A percentile compares a stretch with the other conserved stretches of the same genome.
These are phyloP conservation scores for Zoanthus gigantus DNA, from an alignment of 92 coral and sea anemone species.

Conservation along the genomic window DNA sequence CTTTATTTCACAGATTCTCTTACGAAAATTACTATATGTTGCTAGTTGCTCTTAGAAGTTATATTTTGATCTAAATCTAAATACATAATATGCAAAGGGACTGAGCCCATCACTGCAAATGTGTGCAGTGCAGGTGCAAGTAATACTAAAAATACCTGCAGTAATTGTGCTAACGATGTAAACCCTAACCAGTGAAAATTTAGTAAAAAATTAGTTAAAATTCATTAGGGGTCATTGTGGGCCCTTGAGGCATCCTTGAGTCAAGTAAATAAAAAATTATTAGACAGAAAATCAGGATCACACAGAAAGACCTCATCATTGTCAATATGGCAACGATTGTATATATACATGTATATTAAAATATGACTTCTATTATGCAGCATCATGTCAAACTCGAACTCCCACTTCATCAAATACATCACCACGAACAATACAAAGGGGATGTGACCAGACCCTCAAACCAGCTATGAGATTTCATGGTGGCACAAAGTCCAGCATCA, in stretches of 20 bases:
- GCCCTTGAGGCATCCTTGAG: constrained; percentile 8
- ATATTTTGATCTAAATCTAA: constrained; percentile 28
- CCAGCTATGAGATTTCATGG: too few relatives aligned
- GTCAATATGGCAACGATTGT: not conserved
- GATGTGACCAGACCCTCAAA: too few relatives aligned
- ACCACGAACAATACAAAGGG: too few relatives aligned
- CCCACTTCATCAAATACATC: too few relatives aligned
- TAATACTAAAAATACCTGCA: not conserved
- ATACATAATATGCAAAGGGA: constrained; percentile 3
- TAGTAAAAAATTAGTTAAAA: not conserved
- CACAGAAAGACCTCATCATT: constrained; percentile 34
- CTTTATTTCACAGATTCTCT: constrained; percentile 25
- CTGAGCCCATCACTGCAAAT: constrained; percentile 4
- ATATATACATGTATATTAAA: too few relatives aligned
- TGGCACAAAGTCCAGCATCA: too few relatives aligned
- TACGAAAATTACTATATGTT: constrained; percentile 18
- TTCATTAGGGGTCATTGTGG: not conserved
- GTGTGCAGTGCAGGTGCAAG: too few relatives aligned
- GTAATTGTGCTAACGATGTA: not conserved
- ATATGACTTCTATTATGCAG: too few relatives aligned
- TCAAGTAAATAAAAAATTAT: not conserved
- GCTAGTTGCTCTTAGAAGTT: constrained; percentile 34
- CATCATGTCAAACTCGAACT: too few relatives aligned
- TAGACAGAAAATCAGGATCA: constrained; percentile 24
- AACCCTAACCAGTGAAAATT: not conserved